Evolutionary conservation across 1,140 invertebrate species (phyloP), one percentile per base, ranked within the genome.

Genomic region (Cyclargus thomasi): DNA sequence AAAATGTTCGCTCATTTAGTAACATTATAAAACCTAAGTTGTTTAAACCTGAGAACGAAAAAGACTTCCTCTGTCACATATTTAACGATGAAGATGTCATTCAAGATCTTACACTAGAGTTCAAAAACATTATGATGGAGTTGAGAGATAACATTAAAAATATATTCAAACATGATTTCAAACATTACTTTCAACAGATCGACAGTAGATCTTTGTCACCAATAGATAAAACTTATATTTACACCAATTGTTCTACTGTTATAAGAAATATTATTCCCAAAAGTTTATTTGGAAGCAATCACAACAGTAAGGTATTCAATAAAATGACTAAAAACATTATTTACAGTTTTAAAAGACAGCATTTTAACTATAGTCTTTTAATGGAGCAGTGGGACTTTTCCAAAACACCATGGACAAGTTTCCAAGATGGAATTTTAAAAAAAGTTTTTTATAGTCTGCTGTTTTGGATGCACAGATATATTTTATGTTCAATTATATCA

Each of bases 301-400:
- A 82, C 29, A 91, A 91, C 74, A 70, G 63, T 17, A 89, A 83
- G 78, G 68, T 82, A 72, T 89, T 91, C 65, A 83, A 80, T 65
- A 80, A 82, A 67, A 69, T 83, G 29, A 70, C 83, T 2, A 69
- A 78, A 70, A 76, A 63, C 22, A 74, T 86, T 29, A 67, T 91
- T 67, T 85, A 77, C 64, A 85, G 83, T 64, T 90, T 90, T 86
- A 85, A 81, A 64, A 70, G 81, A 17, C 85, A 91, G 73, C 74
- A 86, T 70, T 73, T 90, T 39, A 67, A 74, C 59, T 67, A 81
- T 20, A 59, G 55, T 57, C 79, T 74, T 64, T 57, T 83, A 29
- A 39, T 85, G 7, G n/a, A 69, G 39, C 83, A 78, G 64, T 91
- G 90, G 90, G 76, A 90, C 35, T 71, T 83, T 11, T 69, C 69